phyloP scores from a whole-genome alignment of 1,140 invertebrate genomes.

The Frieseomelitta varia region DNA sequence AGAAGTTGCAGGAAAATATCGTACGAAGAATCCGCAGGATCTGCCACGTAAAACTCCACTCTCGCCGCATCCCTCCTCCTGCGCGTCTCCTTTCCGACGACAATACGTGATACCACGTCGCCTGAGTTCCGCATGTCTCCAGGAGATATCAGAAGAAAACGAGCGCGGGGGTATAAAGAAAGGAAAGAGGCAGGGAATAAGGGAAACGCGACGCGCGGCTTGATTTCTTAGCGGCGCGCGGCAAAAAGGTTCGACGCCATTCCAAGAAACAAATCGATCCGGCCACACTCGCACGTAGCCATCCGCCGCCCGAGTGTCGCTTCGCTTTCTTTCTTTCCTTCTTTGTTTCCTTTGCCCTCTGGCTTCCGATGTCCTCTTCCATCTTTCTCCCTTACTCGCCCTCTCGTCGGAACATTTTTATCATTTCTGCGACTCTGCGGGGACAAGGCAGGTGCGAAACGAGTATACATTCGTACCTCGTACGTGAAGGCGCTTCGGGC shows the following conservation, averaged over 20 bases:
- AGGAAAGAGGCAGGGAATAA: neutral
- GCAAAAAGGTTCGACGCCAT: conserved; percentile 59
- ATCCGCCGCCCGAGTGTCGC: conserved; percentile 9
- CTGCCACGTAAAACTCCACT: neutral
- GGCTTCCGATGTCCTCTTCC: conserved; percentile 7
- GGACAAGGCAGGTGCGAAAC: conserved; percentile 24
- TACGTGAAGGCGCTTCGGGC: conserved; percentile 5
- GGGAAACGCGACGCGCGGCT: conserved; percentile 40
- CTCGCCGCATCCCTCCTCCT: too few species aligned
- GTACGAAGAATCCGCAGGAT: too few species aligned
- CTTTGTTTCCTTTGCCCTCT: neutral
- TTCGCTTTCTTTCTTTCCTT: too few species aligned
- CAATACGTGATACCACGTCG: neutral
- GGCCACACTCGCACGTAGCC: conserved; percentile 33
- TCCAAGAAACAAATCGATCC: conserved; percentile 64
- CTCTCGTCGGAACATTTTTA: conserved; percentile 37
- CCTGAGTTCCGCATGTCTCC: conserved; percentile 1
- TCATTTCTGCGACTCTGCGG: conserved; percentile 47
- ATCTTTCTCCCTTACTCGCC: too few species aligned
- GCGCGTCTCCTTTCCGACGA: neutral
- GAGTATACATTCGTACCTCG: conserved; percentile 16
- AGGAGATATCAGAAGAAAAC: conserved; percentile 29
- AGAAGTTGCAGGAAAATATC: too few species aligned
- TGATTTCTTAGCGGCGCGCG: conserved; percentile 61
- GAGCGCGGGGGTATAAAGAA: neutral